These are phyloP conservation scores for Lagodon rhomboides DNA, from an alignment of 2,797 vertebrate genomes.

Conservation along the genomic window DNA sequence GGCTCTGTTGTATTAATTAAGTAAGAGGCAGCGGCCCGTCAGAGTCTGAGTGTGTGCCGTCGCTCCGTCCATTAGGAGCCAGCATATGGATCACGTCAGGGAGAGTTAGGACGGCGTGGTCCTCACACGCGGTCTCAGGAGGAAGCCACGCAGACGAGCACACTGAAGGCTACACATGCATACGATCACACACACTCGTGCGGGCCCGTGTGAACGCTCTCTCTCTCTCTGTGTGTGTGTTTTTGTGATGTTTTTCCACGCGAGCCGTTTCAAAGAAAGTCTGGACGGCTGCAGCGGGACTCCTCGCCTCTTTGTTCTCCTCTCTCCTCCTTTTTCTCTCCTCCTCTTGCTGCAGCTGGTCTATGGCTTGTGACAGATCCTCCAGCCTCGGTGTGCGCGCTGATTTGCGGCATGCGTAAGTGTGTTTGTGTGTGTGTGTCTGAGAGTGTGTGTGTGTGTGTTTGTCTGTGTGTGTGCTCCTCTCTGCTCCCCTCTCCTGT, in stretches of 20 bases:
- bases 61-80: slow-evolving; percentile 60
- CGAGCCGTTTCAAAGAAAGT: slow-evolving; percentile 40
- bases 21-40: slow-evolving; percentile 61
- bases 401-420: slow-evolving; percentile 12
- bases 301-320: slow-evolving; percentile 51
- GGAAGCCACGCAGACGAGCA: slow-evolving; percentile 29
- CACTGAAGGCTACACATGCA: neutral
- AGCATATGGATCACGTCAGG: slow-evolving; percentile 78
- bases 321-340: slow-evolving; percentile 36
- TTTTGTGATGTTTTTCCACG: slow-evolving; percentile 33
- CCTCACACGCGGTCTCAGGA: slow-evolving; percentile 48
- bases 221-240: neutral
- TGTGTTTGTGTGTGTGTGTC: slow-evolving; percentile 20
- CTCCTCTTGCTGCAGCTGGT: slow-evolving; percentile 68
- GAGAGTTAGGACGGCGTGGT: slow-evolving; percentile 64
- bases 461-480: slow-evolving; percentile 41
- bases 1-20: slow-evolving; percentile 74
- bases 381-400: slow-evolving; percentile 36
- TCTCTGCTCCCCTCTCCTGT: slow-evolving; percentile 68
- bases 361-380: slow-evolving; percentile 73
- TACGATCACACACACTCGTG: slow-evolving; percentile 3
- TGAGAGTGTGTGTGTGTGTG: slow-evolving; percentile 16
- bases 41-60: slow-evolving; percentile 49
- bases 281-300: slow-evolving; percentile 44
- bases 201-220: neutral